These are phyloP conservation scores for Ormyrus thymus DNA, from an alignment of 2,888 invertebrate species.

Conservation along the genomic window DNA sequence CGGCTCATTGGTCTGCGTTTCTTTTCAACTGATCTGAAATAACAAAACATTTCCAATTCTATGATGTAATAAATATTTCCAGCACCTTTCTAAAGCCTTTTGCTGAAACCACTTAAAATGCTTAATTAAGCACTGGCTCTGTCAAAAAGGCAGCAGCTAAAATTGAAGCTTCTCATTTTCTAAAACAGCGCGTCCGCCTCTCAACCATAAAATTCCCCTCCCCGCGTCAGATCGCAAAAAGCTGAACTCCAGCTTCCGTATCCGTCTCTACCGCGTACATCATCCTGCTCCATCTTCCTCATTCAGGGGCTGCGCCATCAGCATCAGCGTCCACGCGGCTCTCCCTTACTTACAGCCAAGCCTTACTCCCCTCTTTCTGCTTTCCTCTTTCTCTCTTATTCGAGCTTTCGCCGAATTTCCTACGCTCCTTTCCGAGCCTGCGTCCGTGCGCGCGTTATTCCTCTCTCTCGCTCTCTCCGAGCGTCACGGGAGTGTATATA, in stretches of 20 bases:
- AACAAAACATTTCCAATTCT: no score
- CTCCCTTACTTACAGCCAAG: conserved; percentile 54
- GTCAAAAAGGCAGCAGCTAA: no score
- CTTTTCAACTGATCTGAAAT: no score
- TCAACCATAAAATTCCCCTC: no score
- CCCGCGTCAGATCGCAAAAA: no score
- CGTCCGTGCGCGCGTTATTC: conserved; percentile 44
- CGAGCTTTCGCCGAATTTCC: conserved; percentile 7
- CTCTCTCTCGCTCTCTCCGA: conserved; percentile 44
- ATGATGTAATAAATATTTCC: no score
- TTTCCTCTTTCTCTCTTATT: conserved; percentile 27
- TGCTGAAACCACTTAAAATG: no score
- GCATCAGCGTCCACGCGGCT: background rate
- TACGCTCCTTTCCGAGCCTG: conserved; percentile 40
- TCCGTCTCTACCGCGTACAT: background rate
- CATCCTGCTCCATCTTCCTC: background rate
- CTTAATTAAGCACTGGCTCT: no score
- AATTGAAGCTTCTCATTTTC: no score
- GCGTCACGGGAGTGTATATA: conserved; percentile 74
- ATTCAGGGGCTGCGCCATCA: background rate
- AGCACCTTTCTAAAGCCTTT: no score
- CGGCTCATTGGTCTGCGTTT: no score
- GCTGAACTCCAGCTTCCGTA: background rate
- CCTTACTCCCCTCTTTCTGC: conserved; percentile 54
- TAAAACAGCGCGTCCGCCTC: no score